A percentile compares a stretch with the other conserved stretches of the same genome.
Conservation (phyloP, 1,140 invertebrate species). For the Diplogasteroides magnus region DNA sequence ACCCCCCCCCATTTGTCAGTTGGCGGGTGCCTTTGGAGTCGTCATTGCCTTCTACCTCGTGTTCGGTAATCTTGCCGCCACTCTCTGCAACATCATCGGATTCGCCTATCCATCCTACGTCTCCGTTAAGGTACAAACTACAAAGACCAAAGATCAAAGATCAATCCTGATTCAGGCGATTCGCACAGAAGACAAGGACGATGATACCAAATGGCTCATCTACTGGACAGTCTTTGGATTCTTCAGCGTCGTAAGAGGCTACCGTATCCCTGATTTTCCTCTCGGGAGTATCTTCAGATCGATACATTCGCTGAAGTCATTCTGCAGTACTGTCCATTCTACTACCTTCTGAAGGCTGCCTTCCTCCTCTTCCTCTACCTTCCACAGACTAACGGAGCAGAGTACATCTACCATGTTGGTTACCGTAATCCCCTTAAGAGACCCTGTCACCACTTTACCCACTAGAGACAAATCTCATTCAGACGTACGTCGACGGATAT, state of each 20-base stretch:
- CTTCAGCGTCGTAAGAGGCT: slow-evolving; percentile 28
- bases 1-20: too few relatives aligned
- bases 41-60: too few relatives aligned
- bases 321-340: slow-evolving; percentile 45
- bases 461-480: background rate
- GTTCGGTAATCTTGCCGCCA: slow-evolving; percentile 69
- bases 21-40: too few relatives aligned
- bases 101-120: slow-evolving; percentile 91
- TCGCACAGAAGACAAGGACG: slow-evolving; percentile 62
- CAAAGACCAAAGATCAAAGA: background rate
- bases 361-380: slow-evolving; percentile 47
- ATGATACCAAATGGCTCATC: slow-evolving; percentile 93
- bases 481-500: background rate
- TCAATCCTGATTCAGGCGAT: slow-evolving; percentile 58
- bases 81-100: slow-evolving; percentile 85
- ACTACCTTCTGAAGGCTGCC: slow-evolving; percentile 32
- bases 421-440: background rate
- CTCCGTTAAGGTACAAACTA: slow-evolving; percentile 57
- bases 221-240: slow-evolving; percentile 96
- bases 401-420: slow-evolving; percentile 26
- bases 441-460: too few relatives aligned
- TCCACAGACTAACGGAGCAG: slow-evolving; percentile 42
- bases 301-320: slow-evolving; percentile 88
- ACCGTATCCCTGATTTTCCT: background rate
- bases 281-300: slow-evolving; percentile 50